Evolutionary conservation across 1,140 invertebrate species (phyloP), one percentile per base, ranked within the genome.

Genomic region (Hycleus phaleratus): DNA sequence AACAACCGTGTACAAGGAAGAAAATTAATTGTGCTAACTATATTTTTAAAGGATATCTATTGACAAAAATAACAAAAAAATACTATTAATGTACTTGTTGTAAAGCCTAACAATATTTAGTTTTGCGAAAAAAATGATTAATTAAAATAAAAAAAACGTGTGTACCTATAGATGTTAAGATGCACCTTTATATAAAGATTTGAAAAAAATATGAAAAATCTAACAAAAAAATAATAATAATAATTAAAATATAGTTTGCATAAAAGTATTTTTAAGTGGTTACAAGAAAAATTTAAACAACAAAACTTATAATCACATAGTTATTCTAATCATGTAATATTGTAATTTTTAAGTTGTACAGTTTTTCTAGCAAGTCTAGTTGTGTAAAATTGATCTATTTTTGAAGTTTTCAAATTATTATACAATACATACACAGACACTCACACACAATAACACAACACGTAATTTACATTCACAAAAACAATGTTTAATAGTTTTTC

Each of bases 81-180:
- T 46, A 56, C 44, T 54, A 32, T 32, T 32, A 32, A 61, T 56
- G 47, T 61, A 56, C 61, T 58, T 63, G 62, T 64, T 64, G 59
- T 66, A 58, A 32, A 64, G 65, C 65, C 65, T 67, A 67, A 67
- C 55, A 64, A 32, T 60, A 58, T 62, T 66, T 66, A 60, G 53
- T 64, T 66, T 64, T 63, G 60, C 61, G 54, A 58, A 59, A 65
- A 60, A 65, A 67, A 51, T 32, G 32, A 32, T 51, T 45, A 43
- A 49, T 38, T 26, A 32, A 44, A 44, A 38, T 26, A 2, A 32
- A 32, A 26, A 55, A 46, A 46, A 43, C 40, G 42, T 44, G 51
- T 38, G 40, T 53, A 43, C 32, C 42, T 32, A 32, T 32, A 32
- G 7, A 45, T 43, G 26, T 56, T 48, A 56, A 48, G 46, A 39